These are phyloP conservation scores for Leptinotarsa haldemani DNA, from an alignment of 2,888 invertebrate genomes.

Conservation along the genomic window DNA sequence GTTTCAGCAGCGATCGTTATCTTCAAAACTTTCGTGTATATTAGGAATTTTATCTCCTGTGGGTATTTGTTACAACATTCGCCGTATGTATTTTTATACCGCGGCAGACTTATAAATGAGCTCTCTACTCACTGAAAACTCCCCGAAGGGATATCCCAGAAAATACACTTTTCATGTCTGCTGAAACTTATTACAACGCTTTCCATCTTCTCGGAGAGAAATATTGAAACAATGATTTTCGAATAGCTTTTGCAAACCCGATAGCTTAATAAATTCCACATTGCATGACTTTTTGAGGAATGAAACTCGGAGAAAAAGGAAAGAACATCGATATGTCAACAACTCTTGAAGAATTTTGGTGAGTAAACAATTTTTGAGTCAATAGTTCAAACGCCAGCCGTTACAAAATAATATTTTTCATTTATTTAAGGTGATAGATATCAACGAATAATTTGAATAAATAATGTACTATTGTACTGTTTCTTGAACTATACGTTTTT, in stretches of 20 bases:
- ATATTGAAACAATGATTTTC: not conserved
- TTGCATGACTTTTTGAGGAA: not conserved
- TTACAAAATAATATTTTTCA: no score
- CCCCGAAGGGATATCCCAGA: not conserved
- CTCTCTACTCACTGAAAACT: not conserved
- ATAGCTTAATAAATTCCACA: not conserved
- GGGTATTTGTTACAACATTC: slow-evolving; percentile 5
- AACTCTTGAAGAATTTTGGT: no score
- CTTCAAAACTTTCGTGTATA: slow-evolving; percentile 3
- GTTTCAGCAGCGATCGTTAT: not conserved
- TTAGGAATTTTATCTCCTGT: not conserved
- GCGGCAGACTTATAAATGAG: slow-evolving; percentile 1
- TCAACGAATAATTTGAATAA: no score
- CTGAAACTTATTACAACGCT: not conserved
- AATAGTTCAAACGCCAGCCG: no score
- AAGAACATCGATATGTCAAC: no score
- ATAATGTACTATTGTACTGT: no score
- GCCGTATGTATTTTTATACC: not conserved
- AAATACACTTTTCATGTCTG: not conserved
- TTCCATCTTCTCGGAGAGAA: not conserved
- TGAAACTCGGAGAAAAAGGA: no score
- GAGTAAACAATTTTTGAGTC: no score
- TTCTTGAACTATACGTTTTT: no score
- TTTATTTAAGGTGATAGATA: no score
- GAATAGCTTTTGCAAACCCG: not conserved